These are phyloP conservation scores for Macropis europaea DNA, from an alignment of 2,888 invertebrate genomes.

Conservation along the genomic window DNA sequence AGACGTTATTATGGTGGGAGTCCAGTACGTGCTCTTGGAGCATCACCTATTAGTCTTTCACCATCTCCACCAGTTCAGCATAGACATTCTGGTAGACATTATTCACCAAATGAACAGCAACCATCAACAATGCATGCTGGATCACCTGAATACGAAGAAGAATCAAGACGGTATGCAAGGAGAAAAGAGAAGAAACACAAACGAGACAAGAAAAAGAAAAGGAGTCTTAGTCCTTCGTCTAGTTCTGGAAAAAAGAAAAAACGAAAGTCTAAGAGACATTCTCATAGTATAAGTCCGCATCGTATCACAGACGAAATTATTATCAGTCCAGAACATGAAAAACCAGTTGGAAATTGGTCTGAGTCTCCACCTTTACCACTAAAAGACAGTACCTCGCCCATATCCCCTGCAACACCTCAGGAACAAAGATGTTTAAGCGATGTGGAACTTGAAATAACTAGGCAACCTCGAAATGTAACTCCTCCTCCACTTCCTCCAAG, in stretches of 20 bases:
- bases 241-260: constrained; percentile 88
- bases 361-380: constrained; percentile 81
- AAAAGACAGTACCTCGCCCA: constrained; percentile 83
- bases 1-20: constrained; percentile 75
- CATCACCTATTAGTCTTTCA: constrained; percentile 80
- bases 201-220: constrained; percentile 88
- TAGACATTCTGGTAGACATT: constrained; percentile 66
- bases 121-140: constrained; percentile 51
- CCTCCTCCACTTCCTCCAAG: constrained; percentile 65
- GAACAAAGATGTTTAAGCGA: constrained; percentile 76
- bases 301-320: constrained; percentile 58
- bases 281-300: constrained; percentile 84
- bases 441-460: constrained; percentile 74
- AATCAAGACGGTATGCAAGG: constrained; percentile 70
- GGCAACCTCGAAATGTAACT: constrained; percentile 63
- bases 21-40: constrained; percentile 73
- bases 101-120: constrained; percentile 73
- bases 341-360: constrained; percentile 77
- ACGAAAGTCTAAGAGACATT: constrained; percentile 84
- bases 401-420: constrained; percentile 83
- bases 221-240: constrained; percentile 78
- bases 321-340: constrained; percentile 78
- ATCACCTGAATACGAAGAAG: constrained; percentile 70
- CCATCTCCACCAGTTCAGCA: constrained; percentile 79
- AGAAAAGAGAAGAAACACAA: constrained; percentile 80